phyloP scores from a whole-genome alignment of 1,140 invertebrate species.

The Drosophila novamexicana region DNA sequence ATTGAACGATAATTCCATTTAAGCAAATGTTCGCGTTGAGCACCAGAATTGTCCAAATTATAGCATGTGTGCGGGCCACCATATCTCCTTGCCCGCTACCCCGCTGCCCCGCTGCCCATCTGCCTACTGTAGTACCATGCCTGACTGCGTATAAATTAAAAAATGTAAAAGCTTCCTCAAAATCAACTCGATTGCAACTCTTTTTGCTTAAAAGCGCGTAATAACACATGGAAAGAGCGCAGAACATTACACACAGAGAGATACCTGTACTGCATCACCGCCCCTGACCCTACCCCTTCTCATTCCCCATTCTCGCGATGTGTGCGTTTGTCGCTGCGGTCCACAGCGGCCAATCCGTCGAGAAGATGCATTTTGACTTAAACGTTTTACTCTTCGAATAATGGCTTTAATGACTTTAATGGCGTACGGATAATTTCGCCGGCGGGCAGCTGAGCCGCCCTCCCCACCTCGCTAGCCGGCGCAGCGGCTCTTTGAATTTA shows the following conservation, averaged over 20 bases:
- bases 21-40: constrained; percentile 78
- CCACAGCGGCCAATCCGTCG: constrained; percentile 41
- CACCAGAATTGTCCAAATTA: constrained; percentile 79
- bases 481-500: constrained; percentile 42
- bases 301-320: constrained; percentile 8
- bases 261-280: neutral
- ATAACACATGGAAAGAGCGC: constrained; percentile 56
- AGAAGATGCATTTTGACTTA: constrained; percentile 81
- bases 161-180: constrained; percentile 62
- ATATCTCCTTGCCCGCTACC: neutral
- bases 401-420: constrained; percentile 83
- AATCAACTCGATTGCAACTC: constrained; percentile 54
- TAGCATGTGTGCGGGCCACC: constrained; percentile 48
- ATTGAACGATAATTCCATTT: constrained; percentile 82
- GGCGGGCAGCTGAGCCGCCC: constrained; percentile 54
- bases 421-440: constrained; percentile 76
- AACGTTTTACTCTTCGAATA: constrained; percentile 77
- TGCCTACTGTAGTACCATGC: neutral
- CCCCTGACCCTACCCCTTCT: neutral
- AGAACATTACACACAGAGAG: constrained; percentile 13
- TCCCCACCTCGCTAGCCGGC: constrained; percentile 5
- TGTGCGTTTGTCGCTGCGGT: constrained; percentile 55
- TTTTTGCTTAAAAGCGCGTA: constrained; percentile 59
- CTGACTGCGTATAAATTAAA: constrained; percentile 44
- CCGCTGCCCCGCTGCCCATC: neutral